A percentile compares a stretch with the other conserved stretches of the same genome.
Conservation (phyloP, 2,113 vertebrate species). For the Fregata magnificens region DNA sequence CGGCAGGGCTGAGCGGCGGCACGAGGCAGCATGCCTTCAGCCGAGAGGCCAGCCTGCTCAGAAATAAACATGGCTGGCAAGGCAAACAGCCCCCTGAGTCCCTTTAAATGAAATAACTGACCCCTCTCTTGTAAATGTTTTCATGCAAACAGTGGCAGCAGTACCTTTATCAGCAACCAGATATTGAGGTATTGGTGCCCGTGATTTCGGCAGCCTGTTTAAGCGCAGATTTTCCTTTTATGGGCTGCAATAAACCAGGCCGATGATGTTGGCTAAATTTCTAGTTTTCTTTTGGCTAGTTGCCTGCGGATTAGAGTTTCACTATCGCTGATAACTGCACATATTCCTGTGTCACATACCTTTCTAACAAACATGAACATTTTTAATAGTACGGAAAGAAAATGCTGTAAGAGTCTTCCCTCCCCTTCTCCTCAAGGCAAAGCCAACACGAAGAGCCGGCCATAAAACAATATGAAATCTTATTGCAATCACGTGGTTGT, state of each 20-base stretch:
- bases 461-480: not conserved
- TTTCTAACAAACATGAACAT: not conserved
- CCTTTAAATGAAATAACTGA: not conserved
- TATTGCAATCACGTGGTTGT: not conserved
- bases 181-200: not conserved
- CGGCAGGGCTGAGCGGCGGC: rapidly evolving
- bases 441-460: rapidly evolving
- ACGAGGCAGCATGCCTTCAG: not conserved
- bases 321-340: not conserved
- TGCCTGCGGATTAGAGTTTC: not conserved
- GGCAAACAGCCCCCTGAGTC: not conserved
- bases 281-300: not conserved
- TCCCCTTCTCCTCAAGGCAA: not conserved
- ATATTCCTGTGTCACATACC: not conserved
- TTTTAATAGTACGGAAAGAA: not conserved
- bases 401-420: not conserved
- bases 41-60: not conserved
- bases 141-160: not conserved
- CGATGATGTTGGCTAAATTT: not conserved
- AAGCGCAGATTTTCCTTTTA: not conserved
- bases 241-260: not conserved
- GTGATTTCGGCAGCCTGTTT: not conserved
- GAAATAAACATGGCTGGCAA: not conserved
- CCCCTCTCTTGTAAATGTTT: not conserved
- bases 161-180: not conserved